phyloP scores from a whole-genome alignment of 2,113 vertebrate species.

The Sorex fumeus region DNA sequence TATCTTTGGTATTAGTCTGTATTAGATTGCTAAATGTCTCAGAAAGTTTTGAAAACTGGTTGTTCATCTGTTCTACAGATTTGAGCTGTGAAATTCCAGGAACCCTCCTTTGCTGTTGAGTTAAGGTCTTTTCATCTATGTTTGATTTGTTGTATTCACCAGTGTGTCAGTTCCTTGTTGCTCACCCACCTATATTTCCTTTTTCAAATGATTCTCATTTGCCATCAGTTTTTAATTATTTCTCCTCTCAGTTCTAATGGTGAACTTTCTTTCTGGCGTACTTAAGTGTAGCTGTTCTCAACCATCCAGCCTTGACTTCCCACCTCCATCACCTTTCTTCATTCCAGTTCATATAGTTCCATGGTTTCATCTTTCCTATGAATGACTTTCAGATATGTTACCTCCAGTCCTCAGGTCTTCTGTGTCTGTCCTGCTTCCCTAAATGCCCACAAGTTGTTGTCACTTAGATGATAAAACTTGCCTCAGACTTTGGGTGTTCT shows the following conservation, averaged over 20 bases:
- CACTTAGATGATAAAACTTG: not conserved
- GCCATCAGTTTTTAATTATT: conserved; percentile 5
- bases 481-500: not conserved
- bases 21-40: conserved; percentile 5
- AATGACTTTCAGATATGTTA: not conserved
- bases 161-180: not conserved
- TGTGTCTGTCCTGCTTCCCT: not conserved
- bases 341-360: not conserved
- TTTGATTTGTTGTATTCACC: not conserved
- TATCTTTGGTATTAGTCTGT: not conserved
- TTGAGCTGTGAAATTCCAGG: not conserved
- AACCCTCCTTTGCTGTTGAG: not conserved
- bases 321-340: not conserved
- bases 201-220: conserved; percentile 34
- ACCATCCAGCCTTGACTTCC: not conserved
- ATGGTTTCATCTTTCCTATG: not conserved
- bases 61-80: not conserved
- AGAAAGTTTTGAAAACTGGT: conserved; percentile 28
- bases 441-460: not conserved
- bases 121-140: not conserved
- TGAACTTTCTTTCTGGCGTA: not conserved
- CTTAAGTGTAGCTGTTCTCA: not conserved
- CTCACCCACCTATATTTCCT: not conserved
- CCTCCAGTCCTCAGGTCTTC: not conserved
- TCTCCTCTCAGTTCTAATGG: not conserved